A percentile compares a stretch with the other conserved stretches of the same genome.
Evolutionary conservation across 2,797 vertebrate genomes (phyloP).

Genomic region (Myotis vivesi): DNA sequence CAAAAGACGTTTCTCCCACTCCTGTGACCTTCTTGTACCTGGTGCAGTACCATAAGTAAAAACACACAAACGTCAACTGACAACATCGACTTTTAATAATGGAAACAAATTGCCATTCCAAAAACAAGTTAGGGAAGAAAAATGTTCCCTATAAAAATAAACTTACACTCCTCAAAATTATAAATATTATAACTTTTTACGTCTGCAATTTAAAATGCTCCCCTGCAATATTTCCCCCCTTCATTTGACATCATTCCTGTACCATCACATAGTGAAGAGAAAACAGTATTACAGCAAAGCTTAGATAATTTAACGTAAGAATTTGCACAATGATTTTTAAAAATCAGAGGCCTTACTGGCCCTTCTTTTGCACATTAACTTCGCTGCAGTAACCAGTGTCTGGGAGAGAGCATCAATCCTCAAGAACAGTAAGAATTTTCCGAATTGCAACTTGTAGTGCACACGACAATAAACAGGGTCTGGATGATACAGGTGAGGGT

Average conservation of each 20-base stretch:
- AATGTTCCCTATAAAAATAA: conserved; percentile 88
- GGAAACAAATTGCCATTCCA: conserved; percentile 84
- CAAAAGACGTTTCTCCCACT: not conserved
- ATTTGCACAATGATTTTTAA: conserved; percentile 42
- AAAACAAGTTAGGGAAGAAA: conserved; percentile 85
- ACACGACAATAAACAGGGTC: conserved; percentile 74
- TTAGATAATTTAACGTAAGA: conserved; percentile 76
- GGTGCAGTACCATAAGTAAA: conserved; percentile 22
- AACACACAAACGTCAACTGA: conserved; percentile 57
- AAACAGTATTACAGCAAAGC: conserved; percentile 76
- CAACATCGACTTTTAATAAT: conserved; percentile 90
- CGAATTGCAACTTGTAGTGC: conserved; percentile 80
- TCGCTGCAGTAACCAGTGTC: conserved; percentile 78
- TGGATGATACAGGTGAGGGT: conserved; percentile 70
- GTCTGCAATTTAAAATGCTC: conserved; percentile 81
- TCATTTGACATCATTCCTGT: conserved; percentile 78
- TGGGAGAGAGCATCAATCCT: conserved; percentile 54
- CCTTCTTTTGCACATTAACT: conserved; percentile 67
- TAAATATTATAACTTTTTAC: conserved; percentile 86
- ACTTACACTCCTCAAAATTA: conserved; percentile 84
- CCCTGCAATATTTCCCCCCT: conserved; percentile 61
- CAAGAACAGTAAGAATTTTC: conserved; percentile 66
- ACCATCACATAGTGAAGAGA: conserved; percentile 82
- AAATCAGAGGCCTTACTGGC: conserved; percentile 54
- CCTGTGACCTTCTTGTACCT: not conserved